phyloP scores from a whole-genome alignment of 2,113 vertebrate species.

The Ageneiosus marmoratus region DNA sequence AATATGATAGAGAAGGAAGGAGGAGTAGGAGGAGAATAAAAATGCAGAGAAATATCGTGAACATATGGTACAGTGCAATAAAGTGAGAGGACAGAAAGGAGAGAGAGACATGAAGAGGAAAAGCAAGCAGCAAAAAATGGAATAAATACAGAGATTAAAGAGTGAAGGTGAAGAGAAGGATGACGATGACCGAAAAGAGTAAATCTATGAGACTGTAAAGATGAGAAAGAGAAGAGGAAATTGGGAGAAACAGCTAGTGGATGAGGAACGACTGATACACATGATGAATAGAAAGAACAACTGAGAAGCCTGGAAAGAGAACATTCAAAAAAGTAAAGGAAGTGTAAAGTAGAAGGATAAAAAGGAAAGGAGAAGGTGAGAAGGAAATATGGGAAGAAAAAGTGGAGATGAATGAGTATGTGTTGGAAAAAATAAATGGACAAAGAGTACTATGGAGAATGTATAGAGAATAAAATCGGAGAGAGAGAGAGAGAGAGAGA shows the following conservation, averaged over 20 bases:
- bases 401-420: no score
- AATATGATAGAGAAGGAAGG: not conserved
- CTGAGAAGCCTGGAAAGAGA: not conserved
- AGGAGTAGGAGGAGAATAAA: not conserved
- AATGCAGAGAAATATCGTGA: not conserved
- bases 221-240: not conserved
- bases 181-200: not conserved
- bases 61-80: not conserved
- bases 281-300: not conserved
- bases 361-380: no score
- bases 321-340: not conserved
- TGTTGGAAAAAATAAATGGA: no score
- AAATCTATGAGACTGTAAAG: not conserved
- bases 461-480: no score
- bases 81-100: not conserved
- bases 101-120: not conserved
- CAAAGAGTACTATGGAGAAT: no score
- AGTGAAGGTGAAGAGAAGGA: not conserved
- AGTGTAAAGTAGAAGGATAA: not conserved
- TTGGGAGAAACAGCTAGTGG: not conserved
- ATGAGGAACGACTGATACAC: not conserved
- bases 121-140: not conserved
- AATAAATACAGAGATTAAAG: not conserved
- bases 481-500: no score
- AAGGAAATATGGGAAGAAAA: no score